A percentile compares a stretch with the other conserved stretches of the same genome.
Evolutionary conservation across 2,888 invertebrate genomes (phyloP).

Genomic region (Apodemia duryi): DNA sequence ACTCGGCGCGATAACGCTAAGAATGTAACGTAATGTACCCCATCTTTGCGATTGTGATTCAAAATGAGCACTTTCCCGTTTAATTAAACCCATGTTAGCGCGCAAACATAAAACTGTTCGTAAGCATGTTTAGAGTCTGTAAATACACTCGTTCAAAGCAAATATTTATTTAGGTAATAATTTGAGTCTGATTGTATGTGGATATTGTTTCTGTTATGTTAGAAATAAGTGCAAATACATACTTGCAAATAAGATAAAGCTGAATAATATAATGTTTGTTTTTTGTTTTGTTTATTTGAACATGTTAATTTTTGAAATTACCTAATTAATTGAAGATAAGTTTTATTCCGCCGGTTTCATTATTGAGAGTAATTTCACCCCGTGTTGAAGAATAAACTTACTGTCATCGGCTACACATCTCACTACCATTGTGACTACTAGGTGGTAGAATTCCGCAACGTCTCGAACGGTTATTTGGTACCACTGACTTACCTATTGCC

Average conservation of each 20-base stretch:
- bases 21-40: conserved; percentile 54
- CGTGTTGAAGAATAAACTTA: too few relatives aligned
- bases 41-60: conserved; percentile 39
- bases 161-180: conserved; percentile 18
- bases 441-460: too few relatives aligned
- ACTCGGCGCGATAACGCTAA: conserved; percentile 55
- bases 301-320: too few relatives aligned
- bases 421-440: too few relatives aligned
- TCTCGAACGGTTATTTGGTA: too few relatives aligned
- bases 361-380: too few relatives aligned
- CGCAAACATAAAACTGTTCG: conserved; percentile 20
- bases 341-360: too few relatives aligned
- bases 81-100: conserved; percentile 33
- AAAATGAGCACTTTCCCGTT: conserved; percentile 31
- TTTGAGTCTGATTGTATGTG: background rate
- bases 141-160: conserved; percentile 20
- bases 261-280: background rate
- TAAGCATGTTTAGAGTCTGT: conserved; percentile 17
- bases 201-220: background rate
- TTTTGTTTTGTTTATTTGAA: too few relatives aligned
- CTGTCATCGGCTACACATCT: too few relatives aligned
- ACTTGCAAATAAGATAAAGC: background rate
- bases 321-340: too few relatives aligned
- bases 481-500: too few relatives aligned
- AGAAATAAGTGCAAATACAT: background rate